Base-by-base conservation (phyloP, 2,113 vertebrate genomes). In the Petromus typicus region DNA sequence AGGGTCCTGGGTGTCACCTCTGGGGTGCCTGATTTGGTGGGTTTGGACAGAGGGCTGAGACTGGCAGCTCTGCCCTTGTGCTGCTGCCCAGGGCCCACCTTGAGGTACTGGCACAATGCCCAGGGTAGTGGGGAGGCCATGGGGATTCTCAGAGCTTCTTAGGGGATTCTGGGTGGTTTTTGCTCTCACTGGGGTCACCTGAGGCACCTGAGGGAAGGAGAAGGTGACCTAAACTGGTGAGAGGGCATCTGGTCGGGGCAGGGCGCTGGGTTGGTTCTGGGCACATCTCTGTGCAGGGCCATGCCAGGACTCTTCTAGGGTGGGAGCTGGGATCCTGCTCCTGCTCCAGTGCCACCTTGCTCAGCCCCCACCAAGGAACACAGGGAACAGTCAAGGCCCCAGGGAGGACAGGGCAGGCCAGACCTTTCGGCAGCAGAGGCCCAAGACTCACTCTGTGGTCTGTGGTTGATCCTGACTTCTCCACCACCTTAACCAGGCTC, bases 311-410 rank as follows among this genome's bases (percentile, higher is more conserved):
- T 37, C 43, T 48, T 43, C 25, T 25, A 6, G 23, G 43, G 73
- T 12, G 3, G 27, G 17, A 40, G 45, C 85, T 17, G 20, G 18
- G 0, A 10, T 32, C 56, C 14, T 8, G 23, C 73, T 37, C 34
- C 25, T 9, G 32, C 8, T 64, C 66, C 14, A 7, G 0, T 3
- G 20, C 10, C 13, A 3, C 12, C 3, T 27, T 2, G 13, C 30
- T 12, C 18, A 34, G 2, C 2, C 1, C 43, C 43, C 5, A 43
- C 76, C 43, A 40, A 11, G 37, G 69, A 43, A 45, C 5, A 2
- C 18, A 14, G 2, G 56, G 18, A 48, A 54, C 17, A 79, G 12
- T 51, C 73, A 80, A 45, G 61, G 27, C 17, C 25, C 37, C 7
- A 30, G 10, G 23, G 27, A 63, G 66, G 66, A 11, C 12, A 23